Conservation (phyloP, 1,140 invertebrate genomes). For the Trichomalopsis sarcophagae region DNA sequence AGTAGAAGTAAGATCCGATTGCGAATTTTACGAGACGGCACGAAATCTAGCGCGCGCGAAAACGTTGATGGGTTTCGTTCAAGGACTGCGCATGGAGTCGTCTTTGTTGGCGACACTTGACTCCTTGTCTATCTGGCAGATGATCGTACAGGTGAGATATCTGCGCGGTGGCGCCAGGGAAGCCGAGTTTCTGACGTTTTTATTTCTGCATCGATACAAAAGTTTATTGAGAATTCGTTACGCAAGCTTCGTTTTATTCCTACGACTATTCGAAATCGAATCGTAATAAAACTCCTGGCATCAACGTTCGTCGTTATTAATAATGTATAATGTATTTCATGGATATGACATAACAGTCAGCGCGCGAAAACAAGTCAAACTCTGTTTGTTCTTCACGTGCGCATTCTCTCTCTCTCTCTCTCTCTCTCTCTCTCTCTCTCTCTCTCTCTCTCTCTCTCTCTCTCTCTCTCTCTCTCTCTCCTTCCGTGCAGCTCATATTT, state of each 20-base stretch:
- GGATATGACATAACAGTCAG: neutral
- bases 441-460: neutral
- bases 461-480: neutral
- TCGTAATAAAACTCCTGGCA: no score
- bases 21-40: conserved; percentile 31
- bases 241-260: no score
- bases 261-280: no score
- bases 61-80: conserved; percentile 20
- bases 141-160: neutral
- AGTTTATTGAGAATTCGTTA: no score
- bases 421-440: neutral
- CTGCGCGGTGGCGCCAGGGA: no score
- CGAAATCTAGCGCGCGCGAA: neutral
- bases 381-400: neutral
- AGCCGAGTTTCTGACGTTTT: no score
- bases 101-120: neutral
- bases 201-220: neutral
- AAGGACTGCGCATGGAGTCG: neutral
- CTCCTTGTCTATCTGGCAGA: neutral
- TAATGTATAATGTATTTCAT: no score
- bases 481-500: neutral
- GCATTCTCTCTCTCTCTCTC: neutral
- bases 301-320: no score
- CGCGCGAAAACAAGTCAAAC: neutral
- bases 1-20: neutral